Evolutionary conservation across 2,888 invertebrate species (phyloP).

Genomic region (Oscheius sp.): DNA sequence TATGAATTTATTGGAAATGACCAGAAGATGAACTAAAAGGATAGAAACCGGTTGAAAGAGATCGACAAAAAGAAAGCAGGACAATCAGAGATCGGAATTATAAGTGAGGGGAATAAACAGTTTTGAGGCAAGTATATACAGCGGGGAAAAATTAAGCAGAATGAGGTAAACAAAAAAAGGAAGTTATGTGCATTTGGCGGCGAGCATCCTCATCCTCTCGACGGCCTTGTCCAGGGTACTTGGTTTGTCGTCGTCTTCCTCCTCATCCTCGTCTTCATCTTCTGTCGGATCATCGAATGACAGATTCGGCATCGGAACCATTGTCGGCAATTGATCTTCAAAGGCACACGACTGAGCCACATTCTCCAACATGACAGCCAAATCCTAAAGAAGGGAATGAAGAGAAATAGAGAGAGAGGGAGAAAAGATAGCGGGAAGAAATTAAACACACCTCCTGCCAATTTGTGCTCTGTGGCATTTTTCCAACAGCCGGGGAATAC

Average conservation of each 20-base stretch:
- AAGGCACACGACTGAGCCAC: constrained; percentile 25
- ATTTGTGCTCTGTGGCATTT: constrained; percentile 29
- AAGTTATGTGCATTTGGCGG: constrained; percentile 22
- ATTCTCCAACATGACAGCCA: constrained; percentile 42
- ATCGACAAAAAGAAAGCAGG: constrained; percentile 18
- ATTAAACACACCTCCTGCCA: constrained; percentile 33
- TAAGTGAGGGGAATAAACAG: not conserved
- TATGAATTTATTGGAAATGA: constrained; percentile 1
- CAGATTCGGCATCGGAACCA: constrained; percentile 29
- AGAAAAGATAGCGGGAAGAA: too few relatives aligned
- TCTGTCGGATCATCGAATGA: constrained; percentile 16
- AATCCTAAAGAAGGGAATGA: constrained; percentile 32
- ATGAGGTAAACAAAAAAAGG: constrained; percentile 5
- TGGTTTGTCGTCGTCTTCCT: not conserved
- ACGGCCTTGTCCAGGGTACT: constrained; percentile 52
- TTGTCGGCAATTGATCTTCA: constrained; percentile 27
- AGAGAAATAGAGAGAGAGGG: too few relatives aligned
- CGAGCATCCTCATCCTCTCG: constrained; percentile 44
- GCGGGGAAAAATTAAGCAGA: too few relatives aligned
- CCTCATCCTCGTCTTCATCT: constrained; percentile 12
- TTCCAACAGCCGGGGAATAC: constrained; percentile 37
- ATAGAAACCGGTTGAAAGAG: constrained; percentile 28
- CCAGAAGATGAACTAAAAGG: constrained; percentile 10
- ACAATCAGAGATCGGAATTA: constrained; percentile 14
- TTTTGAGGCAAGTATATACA: not conserved